Evolutionary conservation across 2,113 vertebrate genomes (phyloP), one percentile per base, ranked within the genome.

Genomic region (Egretta garzetta): DNA sequence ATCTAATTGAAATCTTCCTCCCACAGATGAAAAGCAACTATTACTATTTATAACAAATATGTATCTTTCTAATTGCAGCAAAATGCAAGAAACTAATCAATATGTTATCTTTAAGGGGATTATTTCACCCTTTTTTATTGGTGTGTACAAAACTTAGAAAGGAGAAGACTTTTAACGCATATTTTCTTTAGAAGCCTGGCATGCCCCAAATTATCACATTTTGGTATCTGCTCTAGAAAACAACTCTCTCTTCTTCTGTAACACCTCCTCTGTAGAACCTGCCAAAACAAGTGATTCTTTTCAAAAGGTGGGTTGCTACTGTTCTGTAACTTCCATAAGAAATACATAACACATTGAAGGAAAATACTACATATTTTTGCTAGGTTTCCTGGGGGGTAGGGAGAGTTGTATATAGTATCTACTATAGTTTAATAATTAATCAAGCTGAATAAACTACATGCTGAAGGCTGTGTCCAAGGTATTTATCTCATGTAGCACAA

Each of bases 111-210:
- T 85, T 58, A 79, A 56, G 14, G 85, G 21, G 70, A 76, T 45
- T 77, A 39, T 75, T 94, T 84, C 23, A 62, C 20, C 22, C 21
- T 56, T 16, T 33, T 72, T 77, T 75, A 67, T 10, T 93, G 27
- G 32, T 67, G 19, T 59, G n/a, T n/a, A 35, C 56, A 43, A 39
- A 13, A 74, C 6, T 56, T 81, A 0, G 39, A 84, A 90, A 74
- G 21, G 27, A 86, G 49, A 80, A 10, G 10, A 24, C 30, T 91
- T 94, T 50, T 73, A 94, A 91, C 37, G 45, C 3, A 1, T 23
- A 39, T 56, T 86, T 90, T 63, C 81, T 95, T 92, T 26, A 68
- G 30, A 92, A 77, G 49, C 35, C 72, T 90, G 82, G 64, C 62
- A 79, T 32, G 68, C 8, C 39, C 60, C 63, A 68, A 33, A 68